Evolutionary conservation across 1,140 invertebrate genomes (phyloP).

Genomic region (Anastrepha ludens): DNA sequence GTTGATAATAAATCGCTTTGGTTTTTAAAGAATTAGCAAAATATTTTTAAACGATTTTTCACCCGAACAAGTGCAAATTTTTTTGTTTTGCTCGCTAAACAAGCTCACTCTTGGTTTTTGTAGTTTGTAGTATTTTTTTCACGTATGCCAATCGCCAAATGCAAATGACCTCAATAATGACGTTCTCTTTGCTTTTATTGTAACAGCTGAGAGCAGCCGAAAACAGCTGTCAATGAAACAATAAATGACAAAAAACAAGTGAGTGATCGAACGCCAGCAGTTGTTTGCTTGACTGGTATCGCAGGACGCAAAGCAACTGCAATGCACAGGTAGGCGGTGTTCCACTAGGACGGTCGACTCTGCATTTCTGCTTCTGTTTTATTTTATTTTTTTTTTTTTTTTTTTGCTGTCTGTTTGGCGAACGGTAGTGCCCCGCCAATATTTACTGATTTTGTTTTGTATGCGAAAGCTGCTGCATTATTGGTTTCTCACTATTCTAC

Average conservation of each 20-base stretch:
- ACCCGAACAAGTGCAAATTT: neutral
- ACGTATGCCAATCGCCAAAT: neutral
- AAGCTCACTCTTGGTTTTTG: neutral
- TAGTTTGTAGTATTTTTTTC: neutral
- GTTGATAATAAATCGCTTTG: no score
- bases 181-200: neutral
- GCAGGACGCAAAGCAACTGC: neutral
- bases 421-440: constrained; percentile 3
- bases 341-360: neutral
- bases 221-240: neutral
- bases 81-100: neutral
- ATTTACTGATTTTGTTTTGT: constrained; percentile 19
- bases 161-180: constrained; percentile 24
- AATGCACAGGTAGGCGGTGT: neutral
- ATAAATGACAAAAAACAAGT: constrained; percentile 17
- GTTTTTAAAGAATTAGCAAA: neutral
- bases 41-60: neutral
- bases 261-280: neutral
- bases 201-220: neutral
- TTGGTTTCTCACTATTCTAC: no score
- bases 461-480: neutral
- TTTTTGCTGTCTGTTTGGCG: neutral
- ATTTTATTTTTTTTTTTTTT: neutral
- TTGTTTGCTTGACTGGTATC: neutral
- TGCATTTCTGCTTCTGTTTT: neutral